Conservation (phyloP, 2,797 vertebrate genomes). For the Natrix natrix region DNA sequence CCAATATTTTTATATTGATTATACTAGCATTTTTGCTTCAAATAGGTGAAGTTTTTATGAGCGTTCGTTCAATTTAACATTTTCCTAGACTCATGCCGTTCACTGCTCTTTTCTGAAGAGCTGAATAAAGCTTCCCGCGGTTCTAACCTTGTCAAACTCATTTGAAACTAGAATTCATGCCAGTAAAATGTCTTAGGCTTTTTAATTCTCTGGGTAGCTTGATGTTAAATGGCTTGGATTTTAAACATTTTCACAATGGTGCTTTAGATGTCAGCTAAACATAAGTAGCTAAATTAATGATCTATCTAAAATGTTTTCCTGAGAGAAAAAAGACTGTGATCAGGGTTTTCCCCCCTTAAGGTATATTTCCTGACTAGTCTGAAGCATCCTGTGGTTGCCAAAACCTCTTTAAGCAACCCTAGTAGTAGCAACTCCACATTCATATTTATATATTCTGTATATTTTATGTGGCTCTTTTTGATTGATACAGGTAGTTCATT, state of each 20-base stretch:
- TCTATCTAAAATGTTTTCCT: not conserved
- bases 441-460: not conserved
- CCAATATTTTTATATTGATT: not conserved
- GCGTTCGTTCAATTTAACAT: not conserved
- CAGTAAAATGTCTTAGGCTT: not conserved
- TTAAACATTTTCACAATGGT: not conserved
- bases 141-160: not conserved
- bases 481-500: not conserved
- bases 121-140: not conserved
- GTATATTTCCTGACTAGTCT: not conserved
- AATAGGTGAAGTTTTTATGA: not conserved
- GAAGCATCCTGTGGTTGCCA: not conserved
- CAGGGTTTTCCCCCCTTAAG: not conserved
- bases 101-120: not conserved
- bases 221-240: not conserved
- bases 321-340: not conserved
- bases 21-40: not conserved
- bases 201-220: not conserved
- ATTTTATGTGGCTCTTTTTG: not conserved
- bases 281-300: not conserved
- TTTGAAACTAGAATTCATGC: not conserved
- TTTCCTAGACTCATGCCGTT: not conserved
- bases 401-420: not conserved
- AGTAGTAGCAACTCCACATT: not conserved
- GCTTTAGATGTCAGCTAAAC: not conserved